These are phyloP conservation scores for Calliphora vomitoria DNA, from an alignment of 2,888 invertebrate genomes.

Conservation along the genomic window DNA sequence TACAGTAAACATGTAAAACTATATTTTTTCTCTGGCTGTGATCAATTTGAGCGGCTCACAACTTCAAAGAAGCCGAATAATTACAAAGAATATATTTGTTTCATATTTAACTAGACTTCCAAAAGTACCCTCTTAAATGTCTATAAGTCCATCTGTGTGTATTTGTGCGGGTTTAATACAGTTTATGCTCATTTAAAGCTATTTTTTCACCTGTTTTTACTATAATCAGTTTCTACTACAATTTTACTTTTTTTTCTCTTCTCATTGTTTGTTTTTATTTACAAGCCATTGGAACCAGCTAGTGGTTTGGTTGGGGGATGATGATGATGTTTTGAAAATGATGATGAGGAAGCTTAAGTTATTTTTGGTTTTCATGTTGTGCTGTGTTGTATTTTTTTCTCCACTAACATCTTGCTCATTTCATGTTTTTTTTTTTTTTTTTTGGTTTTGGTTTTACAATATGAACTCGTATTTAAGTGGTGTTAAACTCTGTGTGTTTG, in stretches of 20 bases:
- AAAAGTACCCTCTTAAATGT: not conserved
- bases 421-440: no score
- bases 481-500: slow-evolving; percentile 12
- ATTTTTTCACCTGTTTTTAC: slow-evolving; percentile 44
- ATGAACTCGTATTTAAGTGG: slow-evolving; percentile 8
- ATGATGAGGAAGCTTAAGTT: slow-evolving; percentile 4
- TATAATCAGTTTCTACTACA: slow-evolving; percentile 16
- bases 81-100: no score
- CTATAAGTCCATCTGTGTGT: not conserved
- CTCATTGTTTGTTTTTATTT: not conserved
- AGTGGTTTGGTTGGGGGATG: not conserved
- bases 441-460: not conserved
- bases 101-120: not conserved
- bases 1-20: no score
- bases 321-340: not conserved
- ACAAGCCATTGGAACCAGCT: no score
- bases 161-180: slow-evolving; percentile 12
- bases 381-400: not conserved
- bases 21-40: no score
- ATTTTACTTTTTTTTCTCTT: not conserved
- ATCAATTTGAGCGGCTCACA: no score
- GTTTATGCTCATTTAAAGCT: slow-evolving; percentile 45
- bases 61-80: no score
- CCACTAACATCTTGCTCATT: slow-evolving; percentile 2
- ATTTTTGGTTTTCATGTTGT: slow-evolving; percentile 12